Percentiles rank a stretch among this genome's conserved stretches.
Evolutionary conservation across 2,113 vertebrate genomes (phyloP).

Genomic region (Cyprinodon variegatus): DNA sequence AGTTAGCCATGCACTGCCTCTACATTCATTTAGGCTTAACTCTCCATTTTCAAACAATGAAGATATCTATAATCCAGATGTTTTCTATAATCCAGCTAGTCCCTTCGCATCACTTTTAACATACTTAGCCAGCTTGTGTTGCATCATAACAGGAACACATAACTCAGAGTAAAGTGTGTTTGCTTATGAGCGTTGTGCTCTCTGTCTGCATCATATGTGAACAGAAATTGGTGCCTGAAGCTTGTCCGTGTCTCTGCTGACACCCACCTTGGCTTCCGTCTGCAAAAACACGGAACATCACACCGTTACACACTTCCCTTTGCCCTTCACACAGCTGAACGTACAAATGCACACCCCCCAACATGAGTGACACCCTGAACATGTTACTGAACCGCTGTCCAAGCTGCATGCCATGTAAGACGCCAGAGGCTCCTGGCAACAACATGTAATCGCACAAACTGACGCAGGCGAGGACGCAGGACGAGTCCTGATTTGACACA

Average conservation of each 20-base stretch:
- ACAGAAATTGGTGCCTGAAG: constrained; percentile 68
- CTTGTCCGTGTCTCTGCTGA: constrained; percentile 74
- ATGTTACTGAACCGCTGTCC: constrained; percentile 22
- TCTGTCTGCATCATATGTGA: constrained; percentile 39
- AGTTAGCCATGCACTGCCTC: constrained; percentile 45
- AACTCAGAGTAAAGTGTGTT: constrained; percentile 17
- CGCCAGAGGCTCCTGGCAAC: constrained; percentile 47
- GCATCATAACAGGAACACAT: constrained; percentile 15
- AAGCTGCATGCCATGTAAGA: constrained; percentile 43
- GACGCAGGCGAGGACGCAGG: constrained; percentile 52
- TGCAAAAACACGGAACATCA: constrained; percentile 83
- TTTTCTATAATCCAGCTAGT: constrained; percentile 32
- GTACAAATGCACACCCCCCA: constrained; percentile 38
- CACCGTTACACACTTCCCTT: constrained; percentile 70
- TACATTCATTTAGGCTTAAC: constrained; percentile 8
- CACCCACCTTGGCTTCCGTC: constrained; percentile 85
- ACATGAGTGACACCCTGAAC: constrained; percentile 13
- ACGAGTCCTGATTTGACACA: constrained; percentile 40
- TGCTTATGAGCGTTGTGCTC: constrained; percentile 21
- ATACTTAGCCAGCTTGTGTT: constrained; percentile 73
- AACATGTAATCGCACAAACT: constrained; percentile 59
- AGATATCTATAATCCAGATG: constrained; percentile 19
- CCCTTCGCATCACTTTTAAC: constrained; percentile 42
- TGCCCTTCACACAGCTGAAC: constrained; percentile 13
- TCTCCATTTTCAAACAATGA: constrained; percentile 35